Base-by-base conservation (phyloP, 2,113 vertebrate species). In the Stigmatopora argus region DNA sequence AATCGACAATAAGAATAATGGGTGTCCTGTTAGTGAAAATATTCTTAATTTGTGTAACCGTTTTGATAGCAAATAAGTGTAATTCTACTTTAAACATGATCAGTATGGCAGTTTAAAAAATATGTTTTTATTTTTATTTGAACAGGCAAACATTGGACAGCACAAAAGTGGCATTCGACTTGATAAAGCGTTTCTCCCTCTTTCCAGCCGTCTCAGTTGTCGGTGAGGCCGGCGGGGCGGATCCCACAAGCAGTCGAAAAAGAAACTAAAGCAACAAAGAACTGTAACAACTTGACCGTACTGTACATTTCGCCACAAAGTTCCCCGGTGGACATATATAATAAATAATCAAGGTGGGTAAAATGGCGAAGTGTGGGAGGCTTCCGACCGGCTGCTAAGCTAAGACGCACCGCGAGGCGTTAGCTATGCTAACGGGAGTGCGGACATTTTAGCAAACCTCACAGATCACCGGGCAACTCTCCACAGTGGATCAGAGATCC, bases 161-260 rank as follows among this genome's bases (percentile, higher is more conserved):
- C 85, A 75, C 34, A 72, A 78, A 65, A 35, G 55, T 86, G 86
- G 78, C 84, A 83, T 82, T 79, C 64, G 69, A 65, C 75, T 79
- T 87, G 88, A 91, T 91, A 92, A 91, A 91, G 88, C 81, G 74
- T 84, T 80, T 75, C 82, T 82, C 75, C 69, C 72, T 78, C 82
- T 69, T 65, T 78, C 71, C 71, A 67, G 83, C 86, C 67, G 78
- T 89, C 91, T 92, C 90, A 92, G 89, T 91, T 91, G 89, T 91
- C 89, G 90, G 90, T 90, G 89, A 91, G 90, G 90, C 91, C 88
- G 91, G 89, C 89, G 88, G 91, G 90, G 91, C 89, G 90, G 89
- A 91, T 91, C 91, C 86, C 84, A 86, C 78, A 73, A 17, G 66
- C 4, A 21, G 31, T 38, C 35, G 44, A 81, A 69, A 80, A 72